These are phyloP conservation scores for Meta bourneti DNA, from an alignment of 2,888 invertebrate species.

Conservation along the genomic window DNA sequence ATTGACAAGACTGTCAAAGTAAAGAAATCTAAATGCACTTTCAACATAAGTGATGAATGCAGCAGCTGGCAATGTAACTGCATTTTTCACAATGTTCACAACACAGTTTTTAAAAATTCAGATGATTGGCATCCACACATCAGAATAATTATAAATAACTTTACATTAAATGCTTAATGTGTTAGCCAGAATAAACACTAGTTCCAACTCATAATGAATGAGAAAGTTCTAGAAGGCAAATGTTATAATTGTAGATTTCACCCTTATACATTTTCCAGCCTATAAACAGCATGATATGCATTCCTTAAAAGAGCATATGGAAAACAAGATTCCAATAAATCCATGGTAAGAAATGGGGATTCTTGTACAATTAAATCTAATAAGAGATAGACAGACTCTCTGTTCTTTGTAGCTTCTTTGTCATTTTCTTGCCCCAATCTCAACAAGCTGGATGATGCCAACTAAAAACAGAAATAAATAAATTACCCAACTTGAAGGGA, in stretches of 20 bases:
- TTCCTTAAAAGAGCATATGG: slow-evolving; percentile 98
- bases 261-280: slow-evolving; percentile 80
- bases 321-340: slow-evolving; percentile 98
- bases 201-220: slow-evolving; percentile 16
- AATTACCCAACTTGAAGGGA: neutral
- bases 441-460: slow-evolving; percentile 96
- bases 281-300: slow-evolving; percentile 97
- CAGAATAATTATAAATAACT: slow-evolving; percentile 1
- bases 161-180: slow-evolving; percentile 12
- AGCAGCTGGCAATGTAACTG: slow-evolving; percentile 42
- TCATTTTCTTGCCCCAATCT: slow-evolving; percentile 97
- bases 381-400: slow-evolving; percentile 97
- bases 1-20: slow-evolving; percentile 27
- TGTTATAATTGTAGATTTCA: neutral
- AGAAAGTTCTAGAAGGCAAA: slow-evolving; percentile 7
- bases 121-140: slow-evolving; percentile 24
- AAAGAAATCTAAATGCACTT: slow-evolving; percentile 38
- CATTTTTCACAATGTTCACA: slow-evolving; percentile 44
- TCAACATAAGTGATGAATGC: slow-evolving; percentile 40
- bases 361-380: slow-evolving; percentile 98
- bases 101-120: slow-evolving; percentile 32
- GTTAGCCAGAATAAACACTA: neutral
- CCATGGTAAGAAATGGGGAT: slow-evolving; percentile 99
- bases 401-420: slow-evolving; percentile 94
- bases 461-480: slow-evolving; percentile 81